A percentile compares a stretch with the other conserved stretches of the same genome.
phyloP scores from a whole-genome alignment of 2,888 invertebrate genomes.

The Sinodicranocentrus sp. region DNA sequence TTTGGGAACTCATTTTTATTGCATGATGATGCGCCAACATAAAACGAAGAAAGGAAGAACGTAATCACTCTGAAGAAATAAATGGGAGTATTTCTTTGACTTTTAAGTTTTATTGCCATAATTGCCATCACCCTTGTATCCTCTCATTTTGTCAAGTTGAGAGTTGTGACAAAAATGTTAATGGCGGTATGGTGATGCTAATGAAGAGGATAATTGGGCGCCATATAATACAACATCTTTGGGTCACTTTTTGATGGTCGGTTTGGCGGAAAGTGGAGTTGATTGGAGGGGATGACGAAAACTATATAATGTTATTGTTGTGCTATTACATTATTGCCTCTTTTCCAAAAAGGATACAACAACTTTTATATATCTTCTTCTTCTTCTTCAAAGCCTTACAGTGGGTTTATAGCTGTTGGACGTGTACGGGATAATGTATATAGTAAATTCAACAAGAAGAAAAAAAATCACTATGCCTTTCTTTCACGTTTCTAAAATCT shows the following conservation, averaged over 20 bases:
- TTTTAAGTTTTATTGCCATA: slow-evolving; percentile 58
- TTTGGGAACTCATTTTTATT: slow-evolving; percentile 36
- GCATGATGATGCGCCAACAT: slow-evolving; percentile 37
- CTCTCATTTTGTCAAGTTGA: slow-evolving; percentile 5
- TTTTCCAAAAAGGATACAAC: slow-evolving; percentile 46
- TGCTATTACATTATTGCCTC: slow-evolving; percentile 59
- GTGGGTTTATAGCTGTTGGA: slow-evolving; percentile 56
- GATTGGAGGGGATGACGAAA: slow-evolving; percentile 61
- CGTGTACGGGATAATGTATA: slow-evolving; percentile 26
- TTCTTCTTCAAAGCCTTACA: slow-evolving; percentile 14
- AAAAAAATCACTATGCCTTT: slow-evolving; percentile 14
- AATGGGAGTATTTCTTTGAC: slow-evolving; percentile 6
- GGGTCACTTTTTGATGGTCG: slow-evolving; percentile 58
- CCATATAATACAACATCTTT: slow-evolving; percentile 60
- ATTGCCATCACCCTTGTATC: slow-evolving; percentile 44
- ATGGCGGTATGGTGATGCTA: slow-evolving; percentile 67
- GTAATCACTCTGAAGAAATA: not conserved
- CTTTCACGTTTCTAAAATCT: slow-evolving; percentile 54
- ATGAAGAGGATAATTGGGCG: slow-evolving; percentile 71
- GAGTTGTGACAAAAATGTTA: slow-evolving; percentile 63
- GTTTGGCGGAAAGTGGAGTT: slow-evolving; percentile 62
- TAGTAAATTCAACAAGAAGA: slow-evolving; percentile 22
- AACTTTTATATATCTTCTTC: slow-evolving; percentile 44
- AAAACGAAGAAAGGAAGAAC: not conserved
- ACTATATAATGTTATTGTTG: slow-evolving; percentile 62